Evolutionary conservation across 2,888 invertebrate genomes (phyloP).

Genomic region (Tetramorium bicarinatum): DNA sequence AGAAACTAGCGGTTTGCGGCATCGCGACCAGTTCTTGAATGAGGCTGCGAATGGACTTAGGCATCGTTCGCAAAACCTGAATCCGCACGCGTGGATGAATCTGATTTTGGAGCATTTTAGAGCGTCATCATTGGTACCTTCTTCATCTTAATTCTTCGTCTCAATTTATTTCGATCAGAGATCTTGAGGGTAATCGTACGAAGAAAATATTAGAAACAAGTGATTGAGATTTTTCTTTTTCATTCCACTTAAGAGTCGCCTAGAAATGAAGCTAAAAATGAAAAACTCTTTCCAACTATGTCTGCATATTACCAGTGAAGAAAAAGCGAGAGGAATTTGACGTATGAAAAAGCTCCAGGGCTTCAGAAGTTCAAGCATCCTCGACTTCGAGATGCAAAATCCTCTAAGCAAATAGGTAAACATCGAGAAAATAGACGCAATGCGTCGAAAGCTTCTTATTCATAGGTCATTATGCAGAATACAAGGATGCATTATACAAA

Average conservation of each 20-base stretch:
- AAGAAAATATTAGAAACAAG: background rate
- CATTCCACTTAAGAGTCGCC: background rate
- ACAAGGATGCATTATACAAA: slow-evolving; percentile 53
- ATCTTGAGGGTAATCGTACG: background rate
- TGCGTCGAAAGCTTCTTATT: slow-evolving; percentile 51
- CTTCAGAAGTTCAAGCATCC: slow-evolving; percentile 1
- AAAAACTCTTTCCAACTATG: background rate
- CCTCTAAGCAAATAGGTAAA: slow-evolving; percentile 46
- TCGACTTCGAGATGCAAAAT: slow-evolving; percentile 39
- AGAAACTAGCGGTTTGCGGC: slow-evolving; percentile 69
- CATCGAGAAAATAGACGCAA: slow-evolving; percentile 42
- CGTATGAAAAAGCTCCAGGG: background rate
- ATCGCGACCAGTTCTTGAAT: slow-evolving; percentile 73
- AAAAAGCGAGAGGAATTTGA: slow-evolving; percentile 1
- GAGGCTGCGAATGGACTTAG: slow-evolving; percentile 69
- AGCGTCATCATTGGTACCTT: background rate
- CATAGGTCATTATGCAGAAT: slow-evolving; percentile 43
- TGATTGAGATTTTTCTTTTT: background rate
- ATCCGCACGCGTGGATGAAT: slow-evolving; percentile 42
- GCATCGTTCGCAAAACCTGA: slow-evolving; percentile 70
- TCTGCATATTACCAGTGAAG: background rate
- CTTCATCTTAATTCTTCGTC: background rate
- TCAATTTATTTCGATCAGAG: background rate
- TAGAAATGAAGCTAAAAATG: background rate
- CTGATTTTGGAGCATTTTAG: slow-evolving; percentile 40